Conservation (phyloP, 1,140 invertebrate species). For the Gryon sp. region DNA sequence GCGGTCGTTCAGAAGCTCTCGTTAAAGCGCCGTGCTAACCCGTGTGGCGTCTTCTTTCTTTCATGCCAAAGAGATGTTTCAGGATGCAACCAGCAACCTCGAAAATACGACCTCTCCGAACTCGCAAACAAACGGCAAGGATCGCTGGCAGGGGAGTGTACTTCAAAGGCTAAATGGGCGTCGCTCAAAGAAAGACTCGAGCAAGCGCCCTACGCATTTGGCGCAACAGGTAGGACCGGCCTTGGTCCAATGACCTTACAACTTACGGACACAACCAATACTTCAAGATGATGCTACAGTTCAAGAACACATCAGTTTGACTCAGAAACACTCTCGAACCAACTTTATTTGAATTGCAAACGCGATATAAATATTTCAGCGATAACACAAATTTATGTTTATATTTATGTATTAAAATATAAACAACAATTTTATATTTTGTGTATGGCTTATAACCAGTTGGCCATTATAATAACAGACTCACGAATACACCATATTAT, state of each 20-base stretch:
- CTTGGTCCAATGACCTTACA: conserved; percentile 73
- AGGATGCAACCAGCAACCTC: conserved; percentile 48
- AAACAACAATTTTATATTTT: too few relatives aligned
- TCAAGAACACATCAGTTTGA: not conserved
- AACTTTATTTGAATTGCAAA: not conserved
- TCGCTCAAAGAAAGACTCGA: conserved; percentile 38
- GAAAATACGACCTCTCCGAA: conserved; percentile 53
- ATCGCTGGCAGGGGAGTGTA: conserved; percentile 55
- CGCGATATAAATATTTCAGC: too few relatives aligned
- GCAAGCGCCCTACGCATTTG: conserved; percentile 32
- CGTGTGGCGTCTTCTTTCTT: conserved; percentile 36
- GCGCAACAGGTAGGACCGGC: conserved; percentile 67
- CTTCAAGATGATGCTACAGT: conserved; percentile 35
- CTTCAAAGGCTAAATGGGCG: conserved; percentile 62
- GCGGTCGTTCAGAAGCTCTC: conserved; percentile 46
- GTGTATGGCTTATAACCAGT: too few relatives aligned
- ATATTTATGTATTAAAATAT: too few relatives aligned
- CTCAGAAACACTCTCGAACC: not conserved
- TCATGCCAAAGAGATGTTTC: conserved; percentile 23
- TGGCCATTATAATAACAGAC: too few relatives aligned
- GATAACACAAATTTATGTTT: too few relatives aligned
- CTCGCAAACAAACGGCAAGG: conserved; percentile 48
- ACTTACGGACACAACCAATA: conserved; percentile 42
- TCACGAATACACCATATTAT: too few relatives aligned
- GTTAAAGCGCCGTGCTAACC: conserved; percentile 54